Conservation (phyloP, 2,797 vertebrate species). For the Lutjanus argentimaculatus region DNA sequence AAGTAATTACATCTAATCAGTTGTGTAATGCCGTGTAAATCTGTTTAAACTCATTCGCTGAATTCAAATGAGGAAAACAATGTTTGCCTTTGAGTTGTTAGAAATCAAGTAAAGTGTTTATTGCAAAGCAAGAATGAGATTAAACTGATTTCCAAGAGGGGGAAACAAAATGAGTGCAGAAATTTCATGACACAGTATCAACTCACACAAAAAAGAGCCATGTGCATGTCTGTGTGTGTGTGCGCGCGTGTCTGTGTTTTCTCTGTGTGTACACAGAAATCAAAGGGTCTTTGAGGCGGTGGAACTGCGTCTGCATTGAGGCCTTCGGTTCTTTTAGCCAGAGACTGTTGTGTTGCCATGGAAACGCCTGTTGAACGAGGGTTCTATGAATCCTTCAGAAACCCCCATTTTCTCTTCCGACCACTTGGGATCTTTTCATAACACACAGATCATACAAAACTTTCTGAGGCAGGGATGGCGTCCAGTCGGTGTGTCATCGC, state of each 20-base stretch:
- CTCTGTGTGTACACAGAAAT: conserved; percentile 73
- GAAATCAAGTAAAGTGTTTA: conserved; percentile 65
- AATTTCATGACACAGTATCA: conserved; percentile 26
- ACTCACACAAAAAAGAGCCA: conserved; percentile 5
- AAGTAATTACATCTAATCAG: conserved; percentile 61
- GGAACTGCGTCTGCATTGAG: conserved; percentile 79
- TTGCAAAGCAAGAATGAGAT: conserved; percentile 51
- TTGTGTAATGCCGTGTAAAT: conserved; percentile 46
- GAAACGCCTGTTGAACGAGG: conserved; percentile 88
- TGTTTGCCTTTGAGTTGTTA: conserved; percentile 60
- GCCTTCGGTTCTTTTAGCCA: conserved; percentile 83
- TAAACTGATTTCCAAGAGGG: conserved; percentile 39
- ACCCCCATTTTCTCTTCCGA: conserved; percentile 49
- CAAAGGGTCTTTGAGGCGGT: conserved; percentile 84
- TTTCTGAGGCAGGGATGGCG: conserved; percentile 26
- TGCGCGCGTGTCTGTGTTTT: conserved; percentile 35
- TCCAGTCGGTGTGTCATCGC: conserved; percentile 5
- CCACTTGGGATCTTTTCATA: conserved; percentile 80
- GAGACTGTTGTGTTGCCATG: conserved; percentile 87
- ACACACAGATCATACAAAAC: conserved; percentile 66
- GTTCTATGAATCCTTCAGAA: conserved; percentile 88
- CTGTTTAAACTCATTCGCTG: conserved; percentile 33
- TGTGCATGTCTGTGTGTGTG: conserved; percentile 7
- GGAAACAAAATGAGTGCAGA: conserved; percentile 18
- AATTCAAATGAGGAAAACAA: conserved; percentile 60